Evolutionary conservation across 2,113 vertebrate species (phyloP).

Genomic region (Phylloscopus whistleri): DNA sequence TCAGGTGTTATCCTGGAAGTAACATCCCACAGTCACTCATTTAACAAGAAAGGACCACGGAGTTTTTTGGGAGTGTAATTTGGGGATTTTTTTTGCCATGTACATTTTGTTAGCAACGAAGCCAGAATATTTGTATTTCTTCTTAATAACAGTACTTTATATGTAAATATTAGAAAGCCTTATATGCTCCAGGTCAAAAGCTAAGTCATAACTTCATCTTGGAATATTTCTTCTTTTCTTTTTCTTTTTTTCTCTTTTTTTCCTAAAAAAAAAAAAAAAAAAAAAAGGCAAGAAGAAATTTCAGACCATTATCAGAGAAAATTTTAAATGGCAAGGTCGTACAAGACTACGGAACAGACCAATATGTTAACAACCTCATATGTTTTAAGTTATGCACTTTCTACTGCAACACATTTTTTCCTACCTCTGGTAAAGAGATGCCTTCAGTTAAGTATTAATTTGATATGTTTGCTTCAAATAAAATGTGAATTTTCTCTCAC

Average conservation of each 20-base stretch:
- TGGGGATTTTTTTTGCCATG: rapidly evolving
- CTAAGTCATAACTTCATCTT: neutral
- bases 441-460: neutral
- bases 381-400: neutral
- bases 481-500: neutral
- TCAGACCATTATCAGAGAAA: neutral
- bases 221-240: neutral
- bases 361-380: neutral
- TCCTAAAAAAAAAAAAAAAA: too few relatives aligned
- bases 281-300: neutral
- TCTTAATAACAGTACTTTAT: neutral
- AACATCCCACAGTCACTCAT: neutral
- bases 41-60: neutral
- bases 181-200: neutral
- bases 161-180: neutral
- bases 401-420: neutral
- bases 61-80: neutral
- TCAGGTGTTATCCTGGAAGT: neutral
- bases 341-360: neutral
- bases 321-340: neutral
- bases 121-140: neutral
- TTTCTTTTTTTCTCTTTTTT: neutral
- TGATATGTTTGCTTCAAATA: neutral
- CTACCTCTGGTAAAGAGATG: neutral
- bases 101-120: neutral